Evolutionary conservation across 2,888 invertebrate genomes (phyloP), one percentile per base, ranked within the genome.

Genomic region (Minunthozetes semirufus): DNA sequence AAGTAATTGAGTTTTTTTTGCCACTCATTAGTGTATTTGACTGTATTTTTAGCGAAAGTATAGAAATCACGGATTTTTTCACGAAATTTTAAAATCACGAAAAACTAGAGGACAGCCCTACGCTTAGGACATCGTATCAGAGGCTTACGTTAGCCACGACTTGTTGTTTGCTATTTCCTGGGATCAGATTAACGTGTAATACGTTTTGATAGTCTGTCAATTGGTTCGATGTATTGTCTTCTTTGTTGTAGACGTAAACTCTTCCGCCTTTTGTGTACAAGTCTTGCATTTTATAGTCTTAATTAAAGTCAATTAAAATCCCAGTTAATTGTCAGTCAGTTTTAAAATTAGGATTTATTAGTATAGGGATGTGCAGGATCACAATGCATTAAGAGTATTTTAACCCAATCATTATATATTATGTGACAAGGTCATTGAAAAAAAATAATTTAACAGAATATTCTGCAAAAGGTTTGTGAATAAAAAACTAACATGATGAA

Each of bases 271-370:
- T 68, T n/a, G n/a, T 19, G 13, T 68, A 68, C 46, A 68, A 19
- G 42, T 68, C 68, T 42, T 68, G 68, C 22, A 42, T 68, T 68
- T 68, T 68, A n/a, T 68, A 68, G 15, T 68, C 68, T 68, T n/a
- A 9, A 42, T 42, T 4, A 42, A 42, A 42, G 13, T 13, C 8
- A 42, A 42, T 42, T 22, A 27, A 27, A 61, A 27, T 61, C 9
- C 8, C 3, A 53, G 22, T 53, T 53, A 53, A 53, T 53, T n/a
- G 13, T 50, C 8, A 46, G 8, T 11, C 8, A 11, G 8, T 11
- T 11, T 46, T 11, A 46, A 46, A 46, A 46, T 46, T 46, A 46
- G 15, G 15, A 46, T 46, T 46, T 46, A 11, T 46, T 46, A 46
- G 15, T 11, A 46, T 11, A 46, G 15, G 8, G 8, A 46, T 46